phyloP scores from a whole-genome alignment of 2,113 vertebrate genomes.

The Microtus pennsylvanicus region DNA sequence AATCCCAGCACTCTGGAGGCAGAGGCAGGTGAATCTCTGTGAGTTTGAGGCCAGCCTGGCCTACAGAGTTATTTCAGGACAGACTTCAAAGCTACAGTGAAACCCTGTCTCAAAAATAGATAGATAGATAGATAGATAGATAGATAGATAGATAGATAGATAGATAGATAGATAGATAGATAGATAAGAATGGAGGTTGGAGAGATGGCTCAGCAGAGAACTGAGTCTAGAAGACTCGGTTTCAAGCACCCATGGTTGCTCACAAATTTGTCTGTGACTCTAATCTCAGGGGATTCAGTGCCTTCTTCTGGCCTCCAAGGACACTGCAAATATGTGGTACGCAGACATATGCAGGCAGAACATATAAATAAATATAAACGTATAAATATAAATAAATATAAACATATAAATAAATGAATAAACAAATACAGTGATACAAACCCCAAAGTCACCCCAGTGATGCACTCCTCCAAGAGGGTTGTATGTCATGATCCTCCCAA shows the following conservation, averaged over 20 bases:
- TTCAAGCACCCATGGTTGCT: not conserved
- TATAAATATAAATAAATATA: too few species aligned
- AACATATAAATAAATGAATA: not conserved
- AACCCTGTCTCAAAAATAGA: not conserved
- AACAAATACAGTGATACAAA: not conserved
- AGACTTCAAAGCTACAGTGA: not conserved
- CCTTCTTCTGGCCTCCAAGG: not conserved
- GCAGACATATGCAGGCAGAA: not conserved
- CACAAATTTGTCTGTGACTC: not conserved
- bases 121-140: fast-evolving
- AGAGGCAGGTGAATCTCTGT: not conserved
- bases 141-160: fast-evolving
- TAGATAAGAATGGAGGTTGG: not conserved
- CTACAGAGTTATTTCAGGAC: not conserved
- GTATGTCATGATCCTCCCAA: not conserved
- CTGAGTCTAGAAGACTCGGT: not conserved
- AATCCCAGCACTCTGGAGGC: not conserved
- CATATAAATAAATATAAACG: not conserved
- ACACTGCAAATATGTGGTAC: not conserved
- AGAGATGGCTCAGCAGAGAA: not conserved
- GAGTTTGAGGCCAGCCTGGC: not conserved
- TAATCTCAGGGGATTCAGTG: not conserved
- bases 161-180: too few species aligned
- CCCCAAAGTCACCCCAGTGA: not conserved
- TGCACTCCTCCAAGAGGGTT: not conserved